Percentiles rank a stretch among this genome's conserved stretches.
Evolutionary conservation across 2,113 vertebrate species (phyloP).

Genomic region (Phalacrocorax brasilianus): DNA sequence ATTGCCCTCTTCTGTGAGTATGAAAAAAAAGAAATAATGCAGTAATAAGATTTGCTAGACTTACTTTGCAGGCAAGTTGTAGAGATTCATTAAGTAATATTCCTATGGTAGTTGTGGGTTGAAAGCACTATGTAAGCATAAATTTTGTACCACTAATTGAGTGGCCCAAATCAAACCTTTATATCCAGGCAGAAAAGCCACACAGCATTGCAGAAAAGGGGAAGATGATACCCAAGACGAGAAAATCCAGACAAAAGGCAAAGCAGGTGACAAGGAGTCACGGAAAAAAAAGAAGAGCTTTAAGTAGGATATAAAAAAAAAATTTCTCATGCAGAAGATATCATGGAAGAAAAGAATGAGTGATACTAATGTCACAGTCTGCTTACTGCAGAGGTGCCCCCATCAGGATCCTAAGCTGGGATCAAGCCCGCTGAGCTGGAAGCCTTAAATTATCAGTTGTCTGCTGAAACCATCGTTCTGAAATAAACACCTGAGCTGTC

Average conservation of each 20-base stretch:
- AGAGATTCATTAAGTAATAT: not conserved
- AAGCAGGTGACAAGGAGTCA: not conserved
- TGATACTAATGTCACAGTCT: not conserved
- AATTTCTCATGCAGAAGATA: not conserved
- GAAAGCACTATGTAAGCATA: not conserved
- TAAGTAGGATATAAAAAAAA: not conserved
- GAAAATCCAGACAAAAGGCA: not conserved
- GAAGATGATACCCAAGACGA: not conserved
- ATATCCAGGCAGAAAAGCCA: not conserved
- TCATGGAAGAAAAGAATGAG: not conserved
- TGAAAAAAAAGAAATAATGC: not conserved
- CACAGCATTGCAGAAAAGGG: not conserved
- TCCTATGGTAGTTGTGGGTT: not conserved
- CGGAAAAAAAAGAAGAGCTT: accelerated
- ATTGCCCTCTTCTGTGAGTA: not conserved
- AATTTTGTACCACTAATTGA: not conserved
- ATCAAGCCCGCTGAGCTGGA: not conserved
- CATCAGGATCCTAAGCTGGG: not conserved
- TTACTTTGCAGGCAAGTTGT: not conserved
- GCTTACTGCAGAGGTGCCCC: not conserved
- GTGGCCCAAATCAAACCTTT: not conserved
- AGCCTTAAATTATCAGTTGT: not conserved
- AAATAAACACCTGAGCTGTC: not conserved
- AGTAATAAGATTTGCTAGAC: not conserved
- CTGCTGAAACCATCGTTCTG: not conserved